phyloP scores from a whole-genome alignment of 2,797 vertebrate species.

The Lagodon rhomboides region DNA sequence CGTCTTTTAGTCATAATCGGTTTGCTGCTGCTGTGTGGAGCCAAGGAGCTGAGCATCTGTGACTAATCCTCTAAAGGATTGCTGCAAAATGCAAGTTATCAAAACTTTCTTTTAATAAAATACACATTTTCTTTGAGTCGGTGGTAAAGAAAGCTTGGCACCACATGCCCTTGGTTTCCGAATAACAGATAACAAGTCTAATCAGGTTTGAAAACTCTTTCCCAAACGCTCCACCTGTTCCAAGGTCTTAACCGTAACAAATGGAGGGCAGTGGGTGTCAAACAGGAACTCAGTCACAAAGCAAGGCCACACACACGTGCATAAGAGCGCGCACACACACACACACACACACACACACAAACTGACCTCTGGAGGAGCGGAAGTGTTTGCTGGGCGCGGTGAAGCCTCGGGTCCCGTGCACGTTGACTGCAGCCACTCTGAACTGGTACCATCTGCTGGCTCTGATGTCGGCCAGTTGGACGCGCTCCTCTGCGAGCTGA shows the following conservation, averaged over 20 bases:
- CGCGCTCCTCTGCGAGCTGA: conserved; percentile 93
- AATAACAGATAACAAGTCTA: conserved; percentile 23
- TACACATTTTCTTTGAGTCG: not conserved
- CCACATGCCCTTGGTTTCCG: not conserved
- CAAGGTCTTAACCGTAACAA: conserved; percentile 71
- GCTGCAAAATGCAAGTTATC: not conserved
- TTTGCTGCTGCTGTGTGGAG: conserved; percentile 19
- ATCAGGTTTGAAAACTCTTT: conserved; percentile 45
- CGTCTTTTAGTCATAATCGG: conserved; percentile 19
- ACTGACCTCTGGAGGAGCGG: conserved; percentile 94
- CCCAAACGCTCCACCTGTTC: conserved; percentile 77
- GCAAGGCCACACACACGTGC: conserved; percentile 68
- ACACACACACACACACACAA: conserved; percentile 54
- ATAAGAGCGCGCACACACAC: conserved; percentile 46
- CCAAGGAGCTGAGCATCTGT: not conserved
- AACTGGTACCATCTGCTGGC: conserved; percentile 98
- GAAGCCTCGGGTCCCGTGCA: conserved; percentile 96
- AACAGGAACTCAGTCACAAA: conserved; percentile 69
- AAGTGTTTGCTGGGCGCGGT: conserved; percentile 98
- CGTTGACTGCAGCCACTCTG: conserved; percentile 95
- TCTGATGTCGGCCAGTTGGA: conserved; percentile 90
- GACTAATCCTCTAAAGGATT: not conserved
- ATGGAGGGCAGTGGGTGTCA: conserved; percentile 73
- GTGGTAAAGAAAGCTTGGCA: not conserved
- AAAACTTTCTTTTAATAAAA: not conserved